These are phyloP conservation scores for Poecilia wingei DNA, from an alignment of 2,797 vertebrate species.

Conservation along the genomic window DNA sequence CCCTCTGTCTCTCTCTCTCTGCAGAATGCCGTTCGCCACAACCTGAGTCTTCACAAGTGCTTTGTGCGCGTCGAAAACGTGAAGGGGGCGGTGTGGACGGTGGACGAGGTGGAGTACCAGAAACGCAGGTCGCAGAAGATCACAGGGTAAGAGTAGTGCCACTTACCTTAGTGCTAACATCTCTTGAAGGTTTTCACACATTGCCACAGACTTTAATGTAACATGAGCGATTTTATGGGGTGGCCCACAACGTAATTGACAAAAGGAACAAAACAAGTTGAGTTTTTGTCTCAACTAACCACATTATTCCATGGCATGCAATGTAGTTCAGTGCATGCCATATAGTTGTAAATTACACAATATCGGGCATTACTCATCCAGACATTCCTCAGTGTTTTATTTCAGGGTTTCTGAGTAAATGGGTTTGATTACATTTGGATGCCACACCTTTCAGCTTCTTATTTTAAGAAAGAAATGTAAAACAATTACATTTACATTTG, in stretches of 20 bases:
- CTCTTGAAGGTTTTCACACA: not conserved
- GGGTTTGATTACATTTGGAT: not conserved
- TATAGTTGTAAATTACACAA: not conserved
- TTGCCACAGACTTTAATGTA: not conserved
- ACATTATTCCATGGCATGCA: not conserved
- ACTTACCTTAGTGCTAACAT: not conserved
- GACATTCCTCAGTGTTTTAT: not conserved
- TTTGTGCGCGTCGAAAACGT: conserved; percentile 99
- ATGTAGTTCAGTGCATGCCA: not conserved
- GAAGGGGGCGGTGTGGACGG: conserved; percentile 99
- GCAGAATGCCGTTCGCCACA: conserved; percentile 98
- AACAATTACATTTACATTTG: not conserved
- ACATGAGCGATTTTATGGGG: not conserved
- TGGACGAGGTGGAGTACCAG: conserved; percentile 99
- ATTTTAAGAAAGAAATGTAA: not conserved
- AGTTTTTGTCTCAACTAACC: not conserved
- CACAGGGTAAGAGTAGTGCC: conserved; percentile 87
- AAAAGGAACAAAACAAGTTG: not conserved
- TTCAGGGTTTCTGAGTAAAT: not conserved
- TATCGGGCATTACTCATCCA: too few species aligned
- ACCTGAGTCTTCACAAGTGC: conserved; percentile 99
- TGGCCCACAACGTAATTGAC: not conserved
- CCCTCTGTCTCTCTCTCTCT: conserved; percentile 71
- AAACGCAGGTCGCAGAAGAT: conserved; percentile 99
- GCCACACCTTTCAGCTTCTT: not conserved